Evolutionary conservation across 2,797 vertebrate genomes (phyloP), one percentile per base, ranked within the genome.

Genomic region (Zalophus californianus): DNA sequence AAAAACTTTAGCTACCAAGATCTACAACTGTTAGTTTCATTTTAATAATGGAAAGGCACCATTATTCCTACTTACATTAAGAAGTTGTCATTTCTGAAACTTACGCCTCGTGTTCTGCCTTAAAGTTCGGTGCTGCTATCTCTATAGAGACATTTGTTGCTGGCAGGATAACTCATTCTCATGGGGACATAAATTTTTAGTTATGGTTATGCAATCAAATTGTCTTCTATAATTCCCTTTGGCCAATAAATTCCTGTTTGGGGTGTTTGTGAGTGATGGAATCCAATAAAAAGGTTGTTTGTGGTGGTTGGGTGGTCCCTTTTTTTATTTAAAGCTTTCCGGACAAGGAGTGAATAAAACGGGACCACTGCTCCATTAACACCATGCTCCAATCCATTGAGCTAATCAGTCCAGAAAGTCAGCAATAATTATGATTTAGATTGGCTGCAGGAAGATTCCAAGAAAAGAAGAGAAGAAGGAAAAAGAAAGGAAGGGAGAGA

Each of bases 11-110:
- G 35, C 60, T 87, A 27, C 32, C 12, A 8, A 8, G 62, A 75
- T 27, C 29, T 38, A 44, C n/a, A 27, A 72, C 6, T 50, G 52
- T 60, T 86, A 29, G 78, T 96, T 97, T 18, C 70, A 2, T 72
- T 95, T 98, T 95, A 91, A 96, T 89, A 38, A 38, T 38, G 52
- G 8, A 25, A 77, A 96, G 32, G 15, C 10, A 68, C 10, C 15
- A 32, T 54, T 66, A 18, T 79, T 54, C 58, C 68, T 89, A 50
- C 3, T 94, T 97, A 94, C 78, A 23, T 35, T 83, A 88, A 95
- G 79, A 94, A 94, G 85, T 5, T 86, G 91, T 5, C 56, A 87
- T 77, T 91, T 95, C 80, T 93, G 84, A 95, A 97, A 92, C 38
- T 18, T 83, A 60, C 54, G 1, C 60, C 3, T 16, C 16, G 20